Evolutionary conservation across 2,797 vertebrate species (phyloP), one percentile per base, ranked within the genome.

Genomic region (Pantherophis alleghaniensis): DNA sequence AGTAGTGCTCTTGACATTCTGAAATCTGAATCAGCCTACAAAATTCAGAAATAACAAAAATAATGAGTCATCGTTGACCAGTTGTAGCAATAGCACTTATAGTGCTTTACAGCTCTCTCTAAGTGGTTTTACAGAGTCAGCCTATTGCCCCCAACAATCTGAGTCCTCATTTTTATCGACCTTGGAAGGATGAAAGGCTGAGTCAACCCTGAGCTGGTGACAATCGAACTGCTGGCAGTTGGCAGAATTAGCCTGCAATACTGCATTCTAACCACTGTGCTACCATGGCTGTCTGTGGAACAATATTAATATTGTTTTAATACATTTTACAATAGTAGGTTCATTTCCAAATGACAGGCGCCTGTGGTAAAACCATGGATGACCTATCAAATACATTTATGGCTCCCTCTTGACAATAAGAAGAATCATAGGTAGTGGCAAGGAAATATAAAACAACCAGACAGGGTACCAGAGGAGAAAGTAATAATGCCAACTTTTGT

Each of bases 21-120:
- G 63, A 32, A 66, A 69, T 16, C 63, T 32, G 28, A 69, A 69
- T 69, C n/a, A 69, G n/a, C 97, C 97, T 95, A 95, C 94, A 91
- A 63, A 92, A 93, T 92, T 96, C 97, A 97, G 94, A 93, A 28
- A 97, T 97, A 98, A 98, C 96, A 97, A 98, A 97, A 96, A 95
- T 96, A 96, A 51, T 22, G 32, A 32, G 7, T 74, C 32, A 20
- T 22, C 32, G 47, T 9, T 51, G n/a, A n/a, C 59, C 59, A 55
- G 7, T 66, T 42, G n/a, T 87, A 86, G 13, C 61, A 87, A 69
- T 32, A 16, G 14, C 14, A 63, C 10, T 13, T 28, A 63, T 2
- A 63, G 26, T 63, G 26, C 11, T 28, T 63, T 63, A 28, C 4
- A 61, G 60, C 24, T 24, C 60, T 61, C 60, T 61, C 24, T 61